Conservation (phyloP, 1,140 invertebrate species). For the Steinernema feltiae region DNA sequence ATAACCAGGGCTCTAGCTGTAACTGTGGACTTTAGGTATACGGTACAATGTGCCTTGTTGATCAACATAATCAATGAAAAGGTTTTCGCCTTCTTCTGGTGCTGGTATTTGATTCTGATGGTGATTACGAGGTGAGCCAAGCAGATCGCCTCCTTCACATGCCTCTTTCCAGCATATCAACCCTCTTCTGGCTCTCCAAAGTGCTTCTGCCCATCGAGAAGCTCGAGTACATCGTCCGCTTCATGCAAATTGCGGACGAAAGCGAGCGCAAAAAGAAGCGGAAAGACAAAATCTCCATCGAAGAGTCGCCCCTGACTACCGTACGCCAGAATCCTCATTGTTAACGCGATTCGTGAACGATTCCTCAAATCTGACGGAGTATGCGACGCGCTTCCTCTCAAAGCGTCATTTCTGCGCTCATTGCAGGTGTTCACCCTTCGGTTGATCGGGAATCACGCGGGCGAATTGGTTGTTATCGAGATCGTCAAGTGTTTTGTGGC, state of each 20-base stretch:
- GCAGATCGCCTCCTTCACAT: neutral
- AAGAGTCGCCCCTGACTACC: neutral
- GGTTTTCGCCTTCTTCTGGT: constrained; percentile 57
- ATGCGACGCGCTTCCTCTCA: constrained; percentile 14
- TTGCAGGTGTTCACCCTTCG: constrained; percentile 59
- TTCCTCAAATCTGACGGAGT: constrained; percentile 62
- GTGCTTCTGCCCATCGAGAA: constrained; percentile 43
- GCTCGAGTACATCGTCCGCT: constrained; percentile 54
- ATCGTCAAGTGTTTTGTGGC: constrained; percentile 61
- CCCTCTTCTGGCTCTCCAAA: constrained; percentile 53
- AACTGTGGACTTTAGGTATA: constrained; percentile 38
- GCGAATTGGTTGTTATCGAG: constrained; percentile 61
- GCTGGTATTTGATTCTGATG: constrained; percentile 53
- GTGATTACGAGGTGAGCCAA: constrained; percentile 48
- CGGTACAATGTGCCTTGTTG: constrained; percentile 55
- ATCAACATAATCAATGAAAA: constrained; percentile 58
- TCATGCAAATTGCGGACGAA: constrained; percentile 54
- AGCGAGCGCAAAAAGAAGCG: constrained; percentile 33
- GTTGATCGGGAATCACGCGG: constrained; percentile 62
- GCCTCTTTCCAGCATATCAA: constrained; percentile 41
- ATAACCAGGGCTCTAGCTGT: neutral
- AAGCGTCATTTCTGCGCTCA: constrained; percentile 17
- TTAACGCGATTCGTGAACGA: constrained; percentile 58
- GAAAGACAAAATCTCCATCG: constrained; percentile 18
- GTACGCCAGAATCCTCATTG: constrained; percentile 39